These are phyloP conservation scores for Beaufortia kweichowensis DNA, from an alignment of 2,113 vertebrate genomes.

Conservation along the genomic window DNA sequence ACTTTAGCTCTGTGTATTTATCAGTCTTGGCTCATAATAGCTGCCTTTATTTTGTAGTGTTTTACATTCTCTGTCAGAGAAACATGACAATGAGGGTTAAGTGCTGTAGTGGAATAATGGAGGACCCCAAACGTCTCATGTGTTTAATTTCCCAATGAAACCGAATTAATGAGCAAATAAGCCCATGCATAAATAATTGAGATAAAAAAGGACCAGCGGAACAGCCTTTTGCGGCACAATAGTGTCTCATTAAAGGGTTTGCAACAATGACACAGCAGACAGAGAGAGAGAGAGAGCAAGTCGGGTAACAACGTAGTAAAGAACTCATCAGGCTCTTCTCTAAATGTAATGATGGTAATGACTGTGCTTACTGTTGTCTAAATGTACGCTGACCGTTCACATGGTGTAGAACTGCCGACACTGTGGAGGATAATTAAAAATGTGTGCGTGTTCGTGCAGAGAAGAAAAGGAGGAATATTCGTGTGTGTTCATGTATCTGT, in stretches of 20 bases:
- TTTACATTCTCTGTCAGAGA: slow-evolving; percentile 29
- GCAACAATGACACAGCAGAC: slow-evolving; percentile 30
- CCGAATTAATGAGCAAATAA: slow-evolving; percentile 58
- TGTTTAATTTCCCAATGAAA: slow-evolving; percentile 57
- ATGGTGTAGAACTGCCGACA: slow-evolving; percentile 25
- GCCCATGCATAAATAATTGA: slow-evolving; percentile 58
- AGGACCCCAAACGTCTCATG: slow-evolving; percentile 31
- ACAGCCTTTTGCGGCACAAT: slow-evolving; percentile 43
- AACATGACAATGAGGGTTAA: slow-evolving; percentile 41
- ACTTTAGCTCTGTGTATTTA: slow-evolving; percentile 27
- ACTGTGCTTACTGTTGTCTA: slow-evolving; percentile 45
- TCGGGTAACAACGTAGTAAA: neutral
- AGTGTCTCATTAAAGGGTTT: slow-evolving; percentile 47
- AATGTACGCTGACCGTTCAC: slow-evolving; percentile 34
- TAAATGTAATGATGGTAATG: slow-evolving; percentile 57
- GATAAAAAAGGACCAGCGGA: slow-evolving; percentile 51
- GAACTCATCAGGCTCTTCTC: slow-evolving; percentile 39
- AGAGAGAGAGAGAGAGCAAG: slow-evolving; percentile 23
- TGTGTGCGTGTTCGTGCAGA: slow-evolving; percentile 18
- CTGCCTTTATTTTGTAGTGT: slow-evolving; percentile 34
- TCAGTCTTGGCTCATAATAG: slow-evolving; percentile 36
- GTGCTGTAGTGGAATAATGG: slow-evolving; percentile 47
- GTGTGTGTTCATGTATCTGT: slow-evolving; percentile 44
- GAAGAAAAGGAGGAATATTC: slow-evolving; percentile 19
- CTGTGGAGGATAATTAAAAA: slow-evolving; percentile 51